Conservation (phyloP, 2,888 invertebrate genomes). For the Alloplasta piceator region DNA sequence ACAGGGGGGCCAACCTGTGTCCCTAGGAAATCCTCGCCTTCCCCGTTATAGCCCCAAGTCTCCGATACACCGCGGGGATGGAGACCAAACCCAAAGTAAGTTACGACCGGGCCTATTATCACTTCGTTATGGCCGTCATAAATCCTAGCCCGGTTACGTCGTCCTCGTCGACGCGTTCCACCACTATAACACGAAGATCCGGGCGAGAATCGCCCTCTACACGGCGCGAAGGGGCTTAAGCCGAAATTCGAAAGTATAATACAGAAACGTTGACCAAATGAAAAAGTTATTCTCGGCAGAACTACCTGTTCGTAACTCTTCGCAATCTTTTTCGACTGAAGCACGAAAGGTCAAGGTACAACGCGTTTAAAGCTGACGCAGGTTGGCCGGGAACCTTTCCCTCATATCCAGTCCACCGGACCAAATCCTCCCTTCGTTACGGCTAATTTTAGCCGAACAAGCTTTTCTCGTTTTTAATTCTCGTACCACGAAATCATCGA, state of each 20-base stretch:
- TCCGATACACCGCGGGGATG: slow-evolving; percentile 69
- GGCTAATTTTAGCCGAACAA: slow-evolving; percentile 23
- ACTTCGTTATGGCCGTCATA: slow-evolving; percentile 81
- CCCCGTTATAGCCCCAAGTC: slow-evolving; percentile 59
- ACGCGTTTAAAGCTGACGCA: slow-evolving; percentile 17
- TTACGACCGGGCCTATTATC: slow-evolving; percentile 80
- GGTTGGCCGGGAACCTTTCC: slow-evolving; percentile 30
- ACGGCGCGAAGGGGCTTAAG: not conserved
- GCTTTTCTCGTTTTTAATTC: slow-evolving; percentile 38
- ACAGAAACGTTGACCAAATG: slow-evolving; percentile 13
- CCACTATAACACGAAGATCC: slow-evolving; percentile 26
- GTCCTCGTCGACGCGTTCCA: slow-evolving; percentile 55
- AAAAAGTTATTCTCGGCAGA: slow-evolving; percentile 37
- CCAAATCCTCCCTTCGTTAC: slow-evolving; percentile 12
- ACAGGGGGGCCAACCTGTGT: slow-evolving; percentile 77
- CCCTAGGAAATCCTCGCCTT: slow-evolving; percentile 36
- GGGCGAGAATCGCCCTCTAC: slow-evolving; percentile 8
- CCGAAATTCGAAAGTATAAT: slow-evolving; percentile 44
- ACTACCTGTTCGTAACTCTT: slow-evolving; percentile 54
- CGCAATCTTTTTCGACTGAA: slow-evolving; percentile 42
- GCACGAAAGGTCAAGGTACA: slow-evolving; percentile 25
- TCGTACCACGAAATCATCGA: slow-evolving; percentile 28
- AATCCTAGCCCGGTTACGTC: slow-evolving; percentile 77
- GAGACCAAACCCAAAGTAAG: slow-evolving; percentile 69
- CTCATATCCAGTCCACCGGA: not conserved